Evolutionary conservation across 2,888 invertebrate species (phyloP).

Genomic region (Nymphalis urticae): DNA sequence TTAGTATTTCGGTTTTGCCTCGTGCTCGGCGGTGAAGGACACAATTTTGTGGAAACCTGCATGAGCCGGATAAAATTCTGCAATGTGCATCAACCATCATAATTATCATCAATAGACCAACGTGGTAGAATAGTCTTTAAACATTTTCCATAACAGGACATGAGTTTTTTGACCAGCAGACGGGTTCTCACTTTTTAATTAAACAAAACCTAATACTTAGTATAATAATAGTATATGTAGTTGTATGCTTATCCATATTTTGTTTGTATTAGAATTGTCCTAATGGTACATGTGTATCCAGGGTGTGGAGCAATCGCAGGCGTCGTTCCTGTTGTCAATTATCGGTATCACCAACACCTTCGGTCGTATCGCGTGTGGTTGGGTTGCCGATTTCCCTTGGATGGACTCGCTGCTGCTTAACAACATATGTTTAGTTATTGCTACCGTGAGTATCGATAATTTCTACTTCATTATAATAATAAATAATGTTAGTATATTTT

Average conservation of each 20-base stretch:
- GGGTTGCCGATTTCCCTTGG: slow-evolving; percentile 94
- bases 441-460: slow-evolving; percentile 83
- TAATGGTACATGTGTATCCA: slow-evolving; percentile 57
- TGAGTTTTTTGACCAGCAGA: too few species aligned
- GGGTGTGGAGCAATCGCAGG: slow-evolving; percentile 87
- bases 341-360: slow-evolving; percentile 97
- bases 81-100: too few species aligned
- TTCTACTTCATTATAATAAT: not conserved
- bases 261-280: not conserved
- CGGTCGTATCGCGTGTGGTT: slow-evolving; percentile 94
- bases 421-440: slow-evolving; percentile 94
- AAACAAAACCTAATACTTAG: too few species aligned
- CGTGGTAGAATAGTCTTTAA: too few species aligned
- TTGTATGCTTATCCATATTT: not conserved
- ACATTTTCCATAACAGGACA: too few species aligned
- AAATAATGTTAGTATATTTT: too few species aligned
- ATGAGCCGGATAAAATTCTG: too few species aligned
- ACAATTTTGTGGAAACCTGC: not conserved
- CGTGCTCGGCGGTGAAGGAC: not conserved
- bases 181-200: too few species aligned
- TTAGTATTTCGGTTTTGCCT: not conserved
- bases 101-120: too few species aligned
- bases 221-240: too few species aligned
- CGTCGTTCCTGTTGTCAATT: slow-evolving; percentile 89
- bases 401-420: slow-evolving; percentile 96